Conservation (phyloP, 2,797 vertebrate genomes). For the Botia almorhae region DNA sequence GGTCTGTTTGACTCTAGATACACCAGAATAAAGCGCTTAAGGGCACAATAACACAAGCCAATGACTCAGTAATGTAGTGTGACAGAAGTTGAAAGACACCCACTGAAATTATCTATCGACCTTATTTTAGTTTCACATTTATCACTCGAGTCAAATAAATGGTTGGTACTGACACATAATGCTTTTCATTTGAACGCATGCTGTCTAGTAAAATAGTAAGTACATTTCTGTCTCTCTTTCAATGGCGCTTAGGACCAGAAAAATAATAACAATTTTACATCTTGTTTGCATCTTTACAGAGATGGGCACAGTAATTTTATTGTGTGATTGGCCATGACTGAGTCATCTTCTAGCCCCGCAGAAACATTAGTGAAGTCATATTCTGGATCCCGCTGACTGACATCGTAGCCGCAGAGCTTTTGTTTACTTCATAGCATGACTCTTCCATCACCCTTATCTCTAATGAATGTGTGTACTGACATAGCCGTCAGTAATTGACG, state of each 20-base stretch:
- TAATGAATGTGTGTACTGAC: background rate
- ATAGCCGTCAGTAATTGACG: background rate
- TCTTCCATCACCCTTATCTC: slow-evolving; percentile 1
- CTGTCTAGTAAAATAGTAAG: background rate
- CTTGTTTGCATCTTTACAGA: slow-evolving; percentile 1
- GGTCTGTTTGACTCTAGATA: background rate
- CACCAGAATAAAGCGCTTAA: background rate
- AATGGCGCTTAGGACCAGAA: background rate
- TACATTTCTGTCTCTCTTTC: background rate
- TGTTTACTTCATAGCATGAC: slow-evolving; percentile 3
- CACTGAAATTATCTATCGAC: background rate
- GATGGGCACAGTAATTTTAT: slow-evolving; percentile 14
- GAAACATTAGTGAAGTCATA: background rate
- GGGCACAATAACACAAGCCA: background rate
- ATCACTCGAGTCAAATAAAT: background rate
- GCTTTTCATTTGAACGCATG: slow-evolving; percentile 1
- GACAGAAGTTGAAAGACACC: background rate
- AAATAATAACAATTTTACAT: slow-evolving; percentile 8
- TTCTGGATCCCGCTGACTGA: background rate
- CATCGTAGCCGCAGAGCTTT: too few relatives aligned
- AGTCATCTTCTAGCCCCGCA: slow-evolving; percentile 15
- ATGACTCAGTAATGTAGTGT: background rate
- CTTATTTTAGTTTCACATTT: background rate
- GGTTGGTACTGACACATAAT: background rate
- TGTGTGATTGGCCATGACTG: slow-evolving; percentile 16